Base-by-base conservation (phyloP, 2,797 vertebrate species). In the Molossus alvarezi region DNA sequence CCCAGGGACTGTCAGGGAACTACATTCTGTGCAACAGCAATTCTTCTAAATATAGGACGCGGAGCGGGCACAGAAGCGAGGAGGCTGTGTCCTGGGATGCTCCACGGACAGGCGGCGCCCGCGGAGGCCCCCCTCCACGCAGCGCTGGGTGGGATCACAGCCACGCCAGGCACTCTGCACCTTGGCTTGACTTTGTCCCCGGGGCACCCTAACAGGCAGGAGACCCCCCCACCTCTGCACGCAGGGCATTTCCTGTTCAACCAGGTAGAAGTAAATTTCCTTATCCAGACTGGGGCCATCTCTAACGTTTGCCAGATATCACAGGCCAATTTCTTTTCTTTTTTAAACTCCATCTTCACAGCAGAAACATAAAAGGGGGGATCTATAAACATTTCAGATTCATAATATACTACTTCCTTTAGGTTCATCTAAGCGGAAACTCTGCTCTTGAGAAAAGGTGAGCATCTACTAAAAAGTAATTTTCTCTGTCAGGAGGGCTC, bases 331-430 rank as follows among this genome's bases (percentile, higher is more conserved):
- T 97, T 97, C 95, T 96, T 96, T 62, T 60, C 45, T 71, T 62
- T 48, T 82, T 93, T 85, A 79, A 17, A 17, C 73, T 0, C 88
- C 95, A 92, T 97, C 98, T 97, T 98, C 93, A 90, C 95, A 97
- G 92, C 96, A 97, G 94, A 96, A 86, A 95, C 97, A 97, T 85
- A 95, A 97, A 98, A 97, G 90, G 92, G 73, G 45, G 77, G 94
- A 83, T 79, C 92, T 97, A 97, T 98, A 97, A 98, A 97, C 4
- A 17, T 89, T 97, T 97, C 97, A 97, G 93, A 91, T 97, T 95
- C 86, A 57, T 97, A 1, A 93, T 86, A 97, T 97, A 94, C 95
- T 93, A 84, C 96, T 97, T 95, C 73, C 88, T 97, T 96, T 79
- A n/a, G 79, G 86, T 69, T 95, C 76, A 91, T 88, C 82, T 58